Evolutionary conservation across 1,140 invertebrate species (phyloP).

Genomic region (Bombus terrestris): DNA sequence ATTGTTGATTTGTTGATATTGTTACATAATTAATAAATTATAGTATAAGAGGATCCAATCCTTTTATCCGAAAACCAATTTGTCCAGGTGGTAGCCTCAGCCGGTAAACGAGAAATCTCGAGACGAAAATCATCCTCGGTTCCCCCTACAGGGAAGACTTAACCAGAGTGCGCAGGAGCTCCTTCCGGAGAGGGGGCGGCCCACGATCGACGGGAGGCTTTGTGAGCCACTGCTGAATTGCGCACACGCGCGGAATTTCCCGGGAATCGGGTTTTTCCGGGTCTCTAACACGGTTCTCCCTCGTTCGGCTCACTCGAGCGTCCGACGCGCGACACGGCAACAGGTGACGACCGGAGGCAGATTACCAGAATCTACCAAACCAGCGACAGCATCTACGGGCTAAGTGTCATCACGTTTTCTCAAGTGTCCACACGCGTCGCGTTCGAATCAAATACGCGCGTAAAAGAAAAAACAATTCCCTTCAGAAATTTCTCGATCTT

Average conservation of each 20-base stretch:
- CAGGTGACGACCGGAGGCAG: slow-evolving; percentile 70
- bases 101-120: slow-evolving; percentile 23
- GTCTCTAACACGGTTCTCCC: slow-evolving; percentile 72
- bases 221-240: slow-evolving; percentile 50
- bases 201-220: slow-evolving; percentile 1
- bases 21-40: too few relatives aligned
- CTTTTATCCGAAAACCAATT: not conserved
- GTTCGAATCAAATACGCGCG: too few relatives aligned
- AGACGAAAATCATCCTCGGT: not conserved
- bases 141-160: not conserved
- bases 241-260: slow-evolving; percentile 75
- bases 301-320: slow-evolving; percentile 71
- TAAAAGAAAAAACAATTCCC: too few relatives aligned
- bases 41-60: too few relatives aligned
- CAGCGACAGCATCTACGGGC: not conserved
- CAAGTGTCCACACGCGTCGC: not conserved
- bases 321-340: slow-evolving; percentile 73
- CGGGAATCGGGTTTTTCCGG: slow-evolving; percentile 81
- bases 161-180: slow-evolving; percentile 26
- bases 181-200: not conserved
- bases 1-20: too few relatives aligned
- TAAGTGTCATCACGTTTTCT: slow-evolving; percentile 1
- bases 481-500: not conserved
- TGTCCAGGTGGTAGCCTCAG: not conserved
- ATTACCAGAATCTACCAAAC: slow-evolving; percentile 8